Conservation (phyloP, 2,797 vertebrate genomes). For the Oreortyx pictus region DNA sequence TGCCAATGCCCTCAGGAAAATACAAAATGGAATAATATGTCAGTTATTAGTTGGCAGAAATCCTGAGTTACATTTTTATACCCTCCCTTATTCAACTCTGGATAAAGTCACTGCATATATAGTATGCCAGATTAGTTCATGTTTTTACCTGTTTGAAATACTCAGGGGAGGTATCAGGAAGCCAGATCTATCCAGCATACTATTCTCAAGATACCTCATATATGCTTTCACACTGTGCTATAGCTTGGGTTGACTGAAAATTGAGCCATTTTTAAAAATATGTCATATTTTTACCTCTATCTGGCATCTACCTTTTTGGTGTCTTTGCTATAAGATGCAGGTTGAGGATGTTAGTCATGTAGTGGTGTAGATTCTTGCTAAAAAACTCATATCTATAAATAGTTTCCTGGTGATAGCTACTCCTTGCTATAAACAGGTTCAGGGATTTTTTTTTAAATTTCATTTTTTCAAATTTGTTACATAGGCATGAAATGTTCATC, state of each 20-base stretch:
- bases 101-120: not conserved
- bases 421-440: not conserved
- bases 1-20: conserved; percentile 8
- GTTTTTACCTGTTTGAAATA: conserved; percentile 13
- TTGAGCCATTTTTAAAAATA: not conserved
- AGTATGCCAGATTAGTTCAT: not conserved
- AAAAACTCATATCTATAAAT: accelerated
- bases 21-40: not conserved
- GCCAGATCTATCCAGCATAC: conserved; percentile 1
- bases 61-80: not conserved
- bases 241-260: not conserved
- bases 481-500: not conserved
- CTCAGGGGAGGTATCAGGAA: conserved; percentile 8
- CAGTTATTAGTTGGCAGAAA: conserved; percentile 35
- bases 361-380: not conserved
- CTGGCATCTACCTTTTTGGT: not conserved
- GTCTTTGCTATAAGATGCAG: not conserved
- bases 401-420: not conserved
- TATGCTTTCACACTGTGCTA: not conserved
- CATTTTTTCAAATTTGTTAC: not conserved
- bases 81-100: not conserved
- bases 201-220: conserved; percentile 2
- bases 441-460: not conserved
- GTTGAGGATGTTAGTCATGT: not conserved
- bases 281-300: not conserved